Evolutionary conservation across 2,797 vertebrate genomes (phyloP).

Genomic region (Loriculus beryllinus): DNA sequence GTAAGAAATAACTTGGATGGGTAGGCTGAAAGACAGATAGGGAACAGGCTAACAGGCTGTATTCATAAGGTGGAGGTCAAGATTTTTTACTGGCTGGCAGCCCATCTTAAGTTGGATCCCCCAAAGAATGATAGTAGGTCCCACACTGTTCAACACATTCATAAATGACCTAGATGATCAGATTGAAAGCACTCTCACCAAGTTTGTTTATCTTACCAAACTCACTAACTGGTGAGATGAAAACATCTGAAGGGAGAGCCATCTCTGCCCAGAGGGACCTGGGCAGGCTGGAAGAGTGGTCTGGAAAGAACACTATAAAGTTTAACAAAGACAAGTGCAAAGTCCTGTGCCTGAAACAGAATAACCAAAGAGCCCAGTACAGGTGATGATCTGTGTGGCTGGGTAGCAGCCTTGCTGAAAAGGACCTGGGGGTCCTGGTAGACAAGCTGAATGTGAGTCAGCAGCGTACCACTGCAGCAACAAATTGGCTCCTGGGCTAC

Average conservation of each 20-base stretch:
- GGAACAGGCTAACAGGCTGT: neutral
- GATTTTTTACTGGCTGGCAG: neutral
- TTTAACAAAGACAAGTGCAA: neutral
- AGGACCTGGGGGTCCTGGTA: neutral
- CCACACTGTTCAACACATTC: neutral
- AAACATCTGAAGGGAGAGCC: neutral
- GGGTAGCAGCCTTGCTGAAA: neutral
- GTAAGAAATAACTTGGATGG: neutral
- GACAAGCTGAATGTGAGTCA: neutral
- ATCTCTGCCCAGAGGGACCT: neutral
- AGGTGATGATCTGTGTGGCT: neutral
- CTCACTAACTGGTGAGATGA: fast-evolving
- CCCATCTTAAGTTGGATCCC: neutral
- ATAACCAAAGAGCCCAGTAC: neutral
- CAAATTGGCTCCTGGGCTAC: neutral
- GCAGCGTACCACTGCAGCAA: neutral
- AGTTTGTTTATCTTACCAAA: neutral
- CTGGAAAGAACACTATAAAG: neutral
- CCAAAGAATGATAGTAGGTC: neutral
- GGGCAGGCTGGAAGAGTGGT: neutral
- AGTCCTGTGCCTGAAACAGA: neutral
- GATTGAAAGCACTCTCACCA: neutral
- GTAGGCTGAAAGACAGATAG: neutral
- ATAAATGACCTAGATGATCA: neutral
- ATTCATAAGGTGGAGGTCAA: neutral